These are phyloP conservation scores for Macrobrachium rosenbergii DNA, from an alignment of 1,140 invertebrate species.

Conservation along the genomic window DNA sequence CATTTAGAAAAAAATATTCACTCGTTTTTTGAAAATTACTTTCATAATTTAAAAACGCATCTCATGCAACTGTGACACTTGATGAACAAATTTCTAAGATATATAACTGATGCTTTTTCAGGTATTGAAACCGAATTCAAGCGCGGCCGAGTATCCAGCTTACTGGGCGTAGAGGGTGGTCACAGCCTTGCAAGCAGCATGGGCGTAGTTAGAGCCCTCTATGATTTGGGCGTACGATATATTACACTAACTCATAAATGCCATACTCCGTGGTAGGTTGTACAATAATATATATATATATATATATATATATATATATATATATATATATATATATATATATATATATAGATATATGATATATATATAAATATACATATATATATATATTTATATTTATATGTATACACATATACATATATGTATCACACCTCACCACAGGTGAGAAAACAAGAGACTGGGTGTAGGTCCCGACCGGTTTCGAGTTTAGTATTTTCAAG, in stretches of 20 bases:
- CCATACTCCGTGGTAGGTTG: conserved; percentile 83
- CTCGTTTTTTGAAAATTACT: not conserved
- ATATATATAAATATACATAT: not conserved
- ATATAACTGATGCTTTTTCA: conserved; percentile 54
- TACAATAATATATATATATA: not conserved
- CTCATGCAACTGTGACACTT: too few species aligned
- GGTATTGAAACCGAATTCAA: conserved; percentile 70
- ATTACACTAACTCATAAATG: conserved; percentile 89
- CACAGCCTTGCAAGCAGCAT: conserved; percentile 87
- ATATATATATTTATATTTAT: not conserved
- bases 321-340: not conserved
- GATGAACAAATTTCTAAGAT: too few species aligned
- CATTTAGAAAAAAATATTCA: not conserved
- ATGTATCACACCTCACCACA: too few species aligned
- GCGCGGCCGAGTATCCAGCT: conserved; percentile 71
- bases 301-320: not conserved
- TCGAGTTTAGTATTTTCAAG: too few species aligned
- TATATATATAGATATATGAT: not conserved
- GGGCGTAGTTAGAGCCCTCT: conserved; percentile 83
- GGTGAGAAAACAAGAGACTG: too few species aligned
- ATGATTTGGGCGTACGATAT: conserved; percentile 85
- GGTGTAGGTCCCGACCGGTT: too few species aligned
- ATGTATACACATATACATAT: not conserved
- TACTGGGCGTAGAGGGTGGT: conserved; percentile 77
- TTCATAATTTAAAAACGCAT: not conserved